These are phyloP conservation scores for Montipora capitata DNA, from an alignment of 92 coral and sea anemone species.

Conservation along the genomic window DNA sequence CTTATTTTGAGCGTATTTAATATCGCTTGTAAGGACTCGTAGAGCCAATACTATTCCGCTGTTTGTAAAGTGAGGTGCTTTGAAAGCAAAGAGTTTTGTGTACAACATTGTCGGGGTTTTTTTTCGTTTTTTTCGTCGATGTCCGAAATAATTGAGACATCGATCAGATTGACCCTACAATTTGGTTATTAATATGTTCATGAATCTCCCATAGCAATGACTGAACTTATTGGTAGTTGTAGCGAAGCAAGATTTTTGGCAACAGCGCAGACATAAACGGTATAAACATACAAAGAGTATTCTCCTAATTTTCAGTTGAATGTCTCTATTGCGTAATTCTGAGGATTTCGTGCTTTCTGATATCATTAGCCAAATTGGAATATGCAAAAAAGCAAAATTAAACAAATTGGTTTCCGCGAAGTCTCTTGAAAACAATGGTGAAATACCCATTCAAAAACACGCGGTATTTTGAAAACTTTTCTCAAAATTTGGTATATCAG, in stretches of 20 bases:
- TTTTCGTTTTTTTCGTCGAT: neutral
- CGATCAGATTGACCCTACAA: neutral
- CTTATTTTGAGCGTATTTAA: slow-evolving; percentile 18
- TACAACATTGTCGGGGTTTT: too few relatives aligned
- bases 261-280: slow-evolving; percentile 7
- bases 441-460: slow-evolving; percentile 1
- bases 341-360: neutral
- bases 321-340: neutral
- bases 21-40: slow-evolving; percentile 19
- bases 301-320: neutral
- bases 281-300: neutral
- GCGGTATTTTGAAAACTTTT: neutral
- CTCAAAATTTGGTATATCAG: neutral
- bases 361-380: neutral
- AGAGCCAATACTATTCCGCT: slow-evolving; percentile 10
- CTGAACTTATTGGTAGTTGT: neutral
- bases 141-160: slow-evolving; percentile 21
- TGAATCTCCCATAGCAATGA: neutral
- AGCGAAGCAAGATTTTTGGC: neutral
- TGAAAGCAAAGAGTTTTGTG: neutral
- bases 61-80: slow-evolving; percentile 10
- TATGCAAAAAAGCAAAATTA: slow-evolving; percentile 12
- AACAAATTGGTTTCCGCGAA: slow-evolving; percentile 5
- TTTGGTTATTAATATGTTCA: neutral
- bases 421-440: neutral